Evolutionary conservation across 2,113 vertebrate species (phyloP).

Genomic region (Eretmochelys imbricata): DNA sequence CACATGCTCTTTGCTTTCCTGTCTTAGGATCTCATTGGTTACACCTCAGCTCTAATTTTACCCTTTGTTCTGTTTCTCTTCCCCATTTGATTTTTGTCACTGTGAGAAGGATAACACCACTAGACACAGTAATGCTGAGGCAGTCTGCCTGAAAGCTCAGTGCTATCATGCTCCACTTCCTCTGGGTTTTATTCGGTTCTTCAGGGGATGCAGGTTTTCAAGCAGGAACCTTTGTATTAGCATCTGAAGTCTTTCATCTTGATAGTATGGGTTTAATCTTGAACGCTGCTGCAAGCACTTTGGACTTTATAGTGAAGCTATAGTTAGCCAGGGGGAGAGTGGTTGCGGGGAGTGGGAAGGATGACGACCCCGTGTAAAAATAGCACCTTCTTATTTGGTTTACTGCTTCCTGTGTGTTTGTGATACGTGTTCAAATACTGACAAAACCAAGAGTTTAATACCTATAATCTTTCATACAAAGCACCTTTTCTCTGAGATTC

Average conservation of each 20-base stretch:
- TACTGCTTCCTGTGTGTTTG: not conserved
- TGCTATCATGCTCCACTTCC: not conserved
- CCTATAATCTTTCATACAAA: not conserved
- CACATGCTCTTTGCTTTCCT: not conserved
- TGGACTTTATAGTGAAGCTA: not conserved
- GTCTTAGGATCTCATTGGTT: not conserved
- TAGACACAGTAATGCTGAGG: not conserved
- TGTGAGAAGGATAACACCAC: not conserved
- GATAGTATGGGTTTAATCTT: not conserved
- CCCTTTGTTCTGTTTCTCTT: constrained; percentile 44
- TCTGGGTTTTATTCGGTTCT: not conserved
- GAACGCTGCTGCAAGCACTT: not conserved
- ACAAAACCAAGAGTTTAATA: not conserved
- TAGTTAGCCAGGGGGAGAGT: not conserved
- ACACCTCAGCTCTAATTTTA: not conserved
- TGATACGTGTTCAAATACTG: constrained; percentile 4
- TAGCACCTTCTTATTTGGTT: not conserved
- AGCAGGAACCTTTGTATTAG: not conserved
- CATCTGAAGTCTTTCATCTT: not conserved
- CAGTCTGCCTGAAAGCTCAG: not conserved
- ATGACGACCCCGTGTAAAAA: not conserved
- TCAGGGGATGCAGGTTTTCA: not conserved
- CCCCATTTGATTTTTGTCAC: not conserved
- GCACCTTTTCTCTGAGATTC: not conserved
- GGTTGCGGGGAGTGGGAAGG: too few relatives aligned